Percentiles rank a stretch among this genome's conserved stretches.
phyloP scores from a whole-genome alignment of 2,113 vertebrate species.

The Zootoca vivipara region DNA sequence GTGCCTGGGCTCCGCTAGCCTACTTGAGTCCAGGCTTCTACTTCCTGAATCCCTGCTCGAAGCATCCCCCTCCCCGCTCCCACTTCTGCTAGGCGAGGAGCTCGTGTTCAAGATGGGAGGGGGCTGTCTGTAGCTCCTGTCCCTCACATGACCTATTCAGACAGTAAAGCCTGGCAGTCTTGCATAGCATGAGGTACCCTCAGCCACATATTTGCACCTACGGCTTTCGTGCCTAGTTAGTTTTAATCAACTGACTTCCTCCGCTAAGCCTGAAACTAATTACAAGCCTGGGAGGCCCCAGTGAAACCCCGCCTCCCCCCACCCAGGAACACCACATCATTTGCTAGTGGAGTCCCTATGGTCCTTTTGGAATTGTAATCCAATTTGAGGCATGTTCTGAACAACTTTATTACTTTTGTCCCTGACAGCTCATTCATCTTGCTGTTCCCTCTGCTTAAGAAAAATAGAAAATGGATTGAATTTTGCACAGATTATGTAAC shows the following conservation, averaged over 20 bases:
- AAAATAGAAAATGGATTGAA: background rate
- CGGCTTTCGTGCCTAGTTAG: background rate
- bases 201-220: background rate
- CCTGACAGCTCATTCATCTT: conserved; percentile 2
- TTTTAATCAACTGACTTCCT: conserved; percentile 7
- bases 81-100: no score
- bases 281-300: background rate
- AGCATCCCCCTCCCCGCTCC: no score
- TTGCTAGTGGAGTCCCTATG: background rate
- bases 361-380: background rate
- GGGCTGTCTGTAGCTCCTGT: no score
- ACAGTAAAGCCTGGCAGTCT: no score
- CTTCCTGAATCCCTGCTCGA: no score
- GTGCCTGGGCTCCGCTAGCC: no score
- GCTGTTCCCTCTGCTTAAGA: background rate
- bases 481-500: background rate
- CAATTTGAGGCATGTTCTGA: background rate
- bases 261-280: background rate
- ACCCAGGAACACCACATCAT: background rate
- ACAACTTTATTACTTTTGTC: background rate
- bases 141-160: background rate
- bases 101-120: no score
- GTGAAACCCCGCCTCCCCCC: background rate
- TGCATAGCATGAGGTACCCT: background rate
- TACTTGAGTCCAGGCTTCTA: no score